A percentile compares a stretch with the other conserved stretches of the same genome.
phyloP scores from a whole-genome alignment of 1,140 invertebrate genomes.

The Vanessa tameamea region DNA sequence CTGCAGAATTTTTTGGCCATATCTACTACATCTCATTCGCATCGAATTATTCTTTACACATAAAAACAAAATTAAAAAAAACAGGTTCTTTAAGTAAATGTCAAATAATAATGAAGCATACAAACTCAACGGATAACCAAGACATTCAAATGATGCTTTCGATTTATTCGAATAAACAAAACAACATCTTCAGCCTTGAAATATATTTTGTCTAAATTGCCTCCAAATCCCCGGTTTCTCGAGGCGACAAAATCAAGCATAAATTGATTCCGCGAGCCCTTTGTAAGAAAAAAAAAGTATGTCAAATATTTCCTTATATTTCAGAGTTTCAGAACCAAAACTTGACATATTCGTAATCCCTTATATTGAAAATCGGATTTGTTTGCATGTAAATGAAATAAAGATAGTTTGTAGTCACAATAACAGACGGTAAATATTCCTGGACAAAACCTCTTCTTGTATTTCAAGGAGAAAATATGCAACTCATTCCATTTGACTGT shows the following conservation, averaged over 20 bases:
- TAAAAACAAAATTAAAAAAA: background rate
- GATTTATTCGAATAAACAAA: conserved; percentile 39
- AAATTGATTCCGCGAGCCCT: conserved; percentile 47
- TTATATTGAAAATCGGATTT: no score
- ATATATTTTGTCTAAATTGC: conserved; percentile 46
- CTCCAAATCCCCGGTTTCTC: conserved; percentile 44
- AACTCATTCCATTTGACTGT: no score
- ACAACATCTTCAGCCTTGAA: conserved; percentile 31
- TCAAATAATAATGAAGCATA: background rate
- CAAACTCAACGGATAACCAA: background rate
- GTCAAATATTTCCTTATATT: conserved; percentile 12
- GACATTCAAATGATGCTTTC: conserved; percentile 19
- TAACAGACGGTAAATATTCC: no score
- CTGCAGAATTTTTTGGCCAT: no score
- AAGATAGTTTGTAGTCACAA: no score
- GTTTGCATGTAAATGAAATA: no score
- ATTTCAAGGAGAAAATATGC: no score
- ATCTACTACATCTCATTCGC: no score
- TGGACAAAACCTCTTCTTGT: no score
- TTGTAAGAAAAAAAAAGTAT: conserved; percentile 22
- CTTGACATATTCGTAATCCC: no score
- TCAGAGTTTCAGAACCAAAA: background rate
- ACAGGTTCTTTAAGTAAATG: background rate
- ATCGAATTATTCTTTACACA: no score
- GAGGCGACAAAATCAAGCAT: conserved; percentile 44